Conservation (phyloP, 2,113 vertebrate genomes). For the Archocentrus centrarchus region DNA sequence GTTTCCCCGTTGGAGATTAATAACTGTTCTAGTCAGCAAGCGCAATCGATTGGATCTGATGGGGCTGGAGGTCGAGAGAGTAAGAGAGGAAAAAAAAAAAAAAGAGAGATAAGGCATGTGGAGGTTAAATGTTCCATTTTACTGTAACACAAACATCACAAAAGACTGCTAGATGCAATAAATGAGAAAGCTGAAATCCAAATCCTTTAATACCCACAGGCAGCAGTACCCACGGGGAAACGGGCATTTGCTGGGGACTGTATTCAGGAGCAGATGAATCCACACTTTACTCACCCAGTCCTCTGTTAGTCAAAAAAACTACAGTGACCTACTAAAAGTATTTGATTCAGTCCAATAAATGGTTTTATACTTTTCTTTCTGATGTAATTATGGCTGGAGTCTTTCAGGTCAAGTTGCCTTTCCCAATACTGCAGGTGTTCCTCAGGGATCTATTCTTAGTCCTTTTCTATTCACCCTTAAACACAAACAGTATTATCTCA, state of each 20-base stretch:
- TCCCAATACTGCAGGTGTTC: not conserved
- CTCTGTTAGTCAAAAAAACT: not conserved
- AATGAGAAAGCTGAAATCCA: conserved; percentile 4
- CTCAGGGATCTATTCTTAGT: not conserved
- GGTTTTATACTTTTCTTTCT: not conserved
- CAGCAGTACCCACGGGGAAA: not conserved
- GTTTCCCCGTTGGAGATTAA: conserved; percentile 19
- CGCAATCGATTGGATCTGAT: conserved; percentile 26
- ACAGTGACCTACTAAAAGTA: not conserved
- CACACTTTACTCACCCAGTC: not conserved
- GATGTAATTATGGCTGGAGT: not conserved
- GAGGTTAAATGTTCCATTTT: conserved; percentile 21
- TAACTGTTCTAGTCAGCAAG: not conserved
- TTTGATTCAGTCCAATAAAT: not conserved
- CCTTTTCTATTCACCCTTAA: not conserved
- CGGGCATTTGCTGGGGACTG: not conserved
- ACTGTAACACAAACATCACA: conserved; percentile 1
- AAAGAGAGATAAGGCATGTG: not conserved
- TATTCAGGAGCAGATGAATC: conserved; percentile 4
- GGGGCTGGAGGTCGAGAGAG: conserved; percentile 9
- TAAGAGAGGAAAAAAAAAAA: not conserved
- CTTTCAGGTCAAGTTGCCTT: too few relatives aligned
- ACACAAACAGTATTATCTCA: not conserved
- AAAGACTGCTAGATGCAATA: not conserved
- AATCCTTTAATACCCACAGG: conserved; percentile 7